phyloP scores from a whole-genome alignment of 2,888 invertebrate genomes.

The Metellina segmentata region DNA sequence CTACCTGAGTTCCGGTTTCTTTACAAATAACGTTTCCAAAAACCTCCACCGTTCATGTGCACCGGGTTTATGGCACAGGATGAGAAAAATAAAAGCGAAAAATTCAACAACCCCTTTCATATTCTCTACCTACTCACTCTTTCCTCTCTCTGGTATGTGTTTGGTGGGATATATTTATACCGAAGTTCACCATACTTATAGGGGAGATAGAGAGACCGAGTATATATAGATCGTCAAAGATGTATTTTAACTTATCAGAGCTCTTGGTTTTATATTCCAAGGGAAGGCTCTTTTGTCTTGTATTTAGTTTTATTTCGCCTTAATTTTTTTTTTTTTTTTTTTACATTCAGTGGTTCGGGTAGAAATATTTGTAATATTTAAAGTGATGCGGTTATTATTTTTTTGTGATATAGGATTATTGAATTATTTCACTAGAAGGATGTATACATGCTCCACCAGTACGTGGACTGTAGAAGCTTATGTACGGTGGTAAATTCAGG shows the following conservation, averaged over 20 bases:
- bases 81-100: conserved; percentile 5
- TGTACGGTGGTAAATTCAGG: no score
- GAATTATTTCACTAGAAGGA: neutral
- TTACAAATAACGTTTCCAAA: conserved; percentile 56
- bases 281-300: neutral
- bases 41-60: conserved; percentile 30
- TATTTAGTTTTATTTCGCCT: neutral
- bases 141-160: neutral
- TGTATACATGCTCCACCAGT: no score
- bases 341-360: neutral
- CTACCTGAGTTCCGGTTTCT: conserved; percentile 57
- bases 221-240: neutral
- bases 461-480: no score
- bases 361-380: conserved; percentile 32
- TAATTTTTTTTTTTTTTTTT: neutral
- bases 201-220: no score
- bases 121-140: neutral
- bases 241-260: neutral
- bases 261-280: neutral
- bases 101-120: neutral
- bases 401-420: neutral
- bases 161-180: neutral
- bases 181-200: neutral
- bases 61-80: conserved; percentile 41
- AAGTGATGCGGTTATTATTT: conserved; percentile 1